These are phyloP conservation scores for Monochamus alternatus DNA, from an alignment of 2,888 invertebrate genomes.

Conservation along the genomic window DNA sequence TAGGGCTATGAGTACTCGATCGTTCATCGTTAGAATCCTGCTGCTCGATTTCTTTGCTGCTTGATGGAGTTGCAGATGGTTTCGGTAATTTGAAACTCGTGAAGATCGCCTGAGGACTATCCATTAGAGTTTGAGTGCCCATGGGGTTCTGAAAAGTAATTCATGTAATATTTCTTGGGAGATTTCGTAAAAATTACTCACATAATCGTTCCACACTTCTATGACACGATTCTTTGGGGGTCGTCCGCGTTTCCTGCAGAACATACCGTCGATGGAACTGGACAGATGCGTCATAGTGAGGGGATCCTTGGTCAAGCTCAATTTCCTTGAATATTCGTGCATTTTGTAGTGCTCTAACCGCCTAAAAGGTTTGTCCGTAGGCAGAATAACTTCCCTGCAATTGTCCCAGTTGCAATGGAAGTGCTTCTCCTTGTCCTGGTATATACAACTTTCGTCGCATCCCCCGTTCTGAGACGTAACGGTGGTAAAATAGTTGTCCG, in stretches of 20 bases:
- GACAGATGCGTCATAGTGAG: conserved; percentile 75
- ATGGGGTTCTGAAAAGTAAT: conserved; percentile 60
- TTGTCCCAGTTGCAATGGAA: conserved; percentile 94
- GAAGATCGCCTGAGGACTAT: conserved; percentile 92
- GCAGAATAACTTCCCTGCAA: conserved; percentile 84
- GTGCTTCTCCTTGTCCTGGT: conserved; percentile 85
- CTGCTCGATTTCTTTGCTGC: conserved; percentile 65
- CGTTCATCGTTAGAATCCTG: conserved; percentile 67
- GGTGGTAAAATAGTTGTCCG: conserved; percentile 82
- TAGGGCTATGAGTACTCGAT: conserved; percentile 66
- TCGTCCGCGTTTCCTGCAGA: conserved; percentile 92
- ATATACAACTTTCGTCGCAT: conserved; percentile 81
- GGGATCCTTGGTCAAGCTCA: conserved; percentile 70
- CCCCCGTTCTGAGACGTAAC: conserved; percentile 77
- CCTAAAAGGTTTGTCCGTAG: conserved; percentile 85
- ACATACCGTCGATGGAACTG: conserved; percentile 91
- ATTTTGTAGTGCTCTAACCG: conserved; percentile 90
- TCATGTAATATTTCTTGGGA: not conserved
- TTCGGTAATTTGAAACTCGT: conserved; percentile 95
- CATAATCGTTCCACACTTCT: conserved; percentile 90
- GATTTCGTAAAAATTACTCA: conserved; percentile 70
- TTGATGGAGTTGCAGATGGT: conserved; percentile 65
- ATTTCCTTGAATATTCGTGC: conserved; percentile 74
- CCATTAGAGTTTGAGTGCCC: conserved; percentile 69
- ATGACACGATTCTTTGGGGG: conserved; percentile 98